Conservation (phyloP, 2,113 vertebrate genomes). For the Nannospalax galili region DNA sequence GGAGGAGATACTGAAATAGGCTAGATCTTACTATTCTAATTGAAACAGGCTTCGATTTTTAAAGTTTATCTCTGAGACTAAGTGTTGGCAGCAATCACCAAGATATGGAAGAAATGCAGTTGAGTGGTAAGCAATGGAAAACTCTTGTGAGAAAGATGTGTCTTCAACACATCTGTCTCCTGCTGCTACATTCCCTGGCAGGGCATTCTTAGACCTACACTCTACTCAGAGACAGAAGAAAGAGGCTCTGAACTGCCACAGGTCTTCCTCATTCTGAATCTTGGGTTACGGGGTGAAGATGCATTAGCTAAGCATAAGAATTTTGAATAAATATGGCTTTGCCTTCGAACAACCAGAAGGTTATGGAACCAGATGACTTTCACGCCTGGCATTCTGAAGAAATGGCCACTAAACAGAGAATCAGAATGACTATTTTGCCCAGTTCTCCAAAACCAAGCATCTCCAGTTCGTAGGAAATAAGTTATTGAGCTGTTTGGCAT, state of each 20-base stretch:
- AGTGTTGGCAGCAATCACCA: background rate
- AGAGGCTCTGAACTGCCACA: background rate
- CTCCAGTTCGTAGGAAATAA: background rate
- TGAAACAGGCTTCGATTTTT: background rate
- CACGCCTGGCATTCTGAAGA: background rate
- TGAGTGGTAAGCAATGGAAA: background rate
- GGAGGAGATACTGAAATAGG: background rate
- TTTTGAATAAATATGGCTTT: slow-evolving; percentile 23
- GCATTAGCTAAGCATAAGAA: background rate
- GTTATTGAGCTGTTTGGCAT: background rate
- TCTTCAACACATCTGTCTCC: background rate
- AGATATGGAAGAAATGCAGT: background rate
- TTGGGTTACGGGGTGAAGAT: background rate
- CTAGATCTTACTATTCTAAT: slow-evolving; percentile 20
- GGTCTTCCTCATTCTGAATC: background rate
- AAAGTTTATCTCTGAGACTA: slow-evolving; percentile 25
- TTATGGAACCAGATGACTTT: background rate
- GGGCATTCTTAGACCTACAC: background rate
- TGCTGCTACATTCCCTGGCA: background rate
- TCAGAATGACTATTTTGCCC: background rate
- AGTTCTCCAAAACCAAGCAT: background rate
- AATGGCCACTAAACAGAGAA: background rate
- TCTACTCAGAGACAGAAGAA: background rate
- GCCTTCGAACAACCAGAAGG: background rate
- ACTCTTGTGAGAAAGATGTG: background rate